Evolutionary conservation across 1,140 invertebrate species (phyloP), one percentile per base, ranked within the genome.

Genomic region (Lordiphosa clarofinis): DNA sequence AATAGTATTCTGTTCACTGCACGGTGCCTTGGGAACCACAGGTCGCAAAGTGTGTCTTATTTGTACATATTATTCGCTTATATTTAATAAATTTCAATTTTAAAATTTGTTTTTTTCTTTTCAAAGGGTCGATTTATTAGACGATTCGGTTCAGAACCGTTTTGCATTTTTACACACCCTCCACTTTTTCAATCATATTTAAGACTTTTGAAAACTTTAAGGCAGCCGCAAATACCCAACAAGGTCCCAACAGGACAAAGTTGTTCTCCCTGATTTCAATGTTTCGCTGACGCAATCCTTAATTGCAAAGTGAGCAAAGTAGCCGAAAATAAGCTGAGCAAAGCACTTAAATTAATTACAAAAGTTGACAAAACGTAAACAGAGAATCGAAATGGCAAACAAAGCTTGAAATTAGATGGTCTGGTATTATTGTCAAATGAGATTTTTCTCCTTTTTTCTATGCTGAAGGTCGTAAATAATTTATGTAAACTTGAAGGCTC

Each of bases 311-410:
- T 55, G 72, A 42, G 57, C 67, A 66, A 61, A 70, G 46, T 50
- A 48, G 35, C 43, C 37, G 3, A 43, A 76, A 82, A 76, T 72
- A 76, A 82, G 65, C 72, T 58, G 58, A 64, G 72, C 50, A 55
- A 81, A 81, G 76, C 78, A 84, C 73, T 81, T 81, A 61, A 81
- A 81, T 81, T 81, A 81, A 81, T 81, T 81, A 48, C 40, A 61
- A 57, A 64, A 76, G 36, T 68, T 67, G 47, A 47, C 42, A 60
- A 59, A 74, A 60, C 48, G 65, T 47, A 69, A 62, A 50, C 56
- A 60, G 50, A 42, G 70, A 81, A 82, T 81, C 76, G 63, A 82
- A 81, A 81, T 58, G 67, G 59, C 56, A 81, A 76, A 82, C 67
- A 81, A 76, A 64, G 59, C 60, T 36, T 56, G 33, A 70, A 82